Conservation (phyloP, 2,797 vertebrate species). For the Lycodopsis pacificus region DNA sequence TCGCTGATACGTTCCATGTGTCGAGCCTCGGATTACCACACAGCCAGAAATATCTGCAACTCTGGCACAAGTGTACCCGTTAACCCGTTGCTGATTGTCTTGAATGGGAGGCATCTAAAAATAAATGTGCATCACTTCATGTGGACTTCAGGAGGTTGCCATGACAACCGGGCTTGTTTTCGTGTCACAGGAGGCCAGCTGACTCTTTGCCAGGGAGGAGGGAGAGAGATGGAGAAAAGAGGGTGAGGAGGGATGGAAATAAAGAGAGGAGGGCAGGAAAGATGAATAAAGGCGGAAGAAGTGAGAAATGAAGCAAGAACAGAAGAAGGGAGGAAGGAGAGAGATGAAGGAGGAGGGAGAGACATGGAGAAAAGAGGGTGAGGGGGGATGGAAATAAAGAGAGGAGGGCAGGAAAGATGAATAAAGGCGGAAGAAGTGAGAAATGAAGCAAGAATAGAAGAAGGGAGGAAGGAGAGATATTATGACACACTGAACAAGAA, state of each 20-base stretch:
- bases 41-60: conserved; percentile 46
- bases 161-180: conserved; percentile 85
- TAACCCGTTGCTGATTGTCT: conserved; percentile 75
- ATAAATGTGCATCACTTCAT: conserved; percentile 79
- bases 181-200: conserved; percentile 77
- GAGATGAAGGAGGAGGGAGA: conserved; percentile 41
- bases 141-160: conserved; percentile 80
- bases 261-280: background rate
- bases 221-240: background rate
- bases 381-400: conserved; percentile 3
- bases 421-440: background rate
- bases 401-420: background rate
- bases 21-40: conserved; percentile 20
- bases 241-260: background rate
- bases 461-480: background rate
- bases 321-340: background rate
- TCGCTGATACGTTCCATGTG: background rate
- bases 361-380: conserved; percentile 1
- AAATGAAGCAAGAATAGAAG: background rate
- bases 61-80: conserved; percentile 61
- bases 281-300: conserved; percentile 3
- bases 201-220: conserved; percentile 68
- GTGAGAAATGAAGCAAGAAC: background rate
- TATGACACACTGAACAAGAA: background rate
- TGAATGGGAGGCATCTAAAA: conserved; percentile 81